Percentiles rank a stretch among this genome's conserved stretches.
Conservation (phyloP, 2,113 vertebrate species). For the Rhadina sibilatrix region DNA sequence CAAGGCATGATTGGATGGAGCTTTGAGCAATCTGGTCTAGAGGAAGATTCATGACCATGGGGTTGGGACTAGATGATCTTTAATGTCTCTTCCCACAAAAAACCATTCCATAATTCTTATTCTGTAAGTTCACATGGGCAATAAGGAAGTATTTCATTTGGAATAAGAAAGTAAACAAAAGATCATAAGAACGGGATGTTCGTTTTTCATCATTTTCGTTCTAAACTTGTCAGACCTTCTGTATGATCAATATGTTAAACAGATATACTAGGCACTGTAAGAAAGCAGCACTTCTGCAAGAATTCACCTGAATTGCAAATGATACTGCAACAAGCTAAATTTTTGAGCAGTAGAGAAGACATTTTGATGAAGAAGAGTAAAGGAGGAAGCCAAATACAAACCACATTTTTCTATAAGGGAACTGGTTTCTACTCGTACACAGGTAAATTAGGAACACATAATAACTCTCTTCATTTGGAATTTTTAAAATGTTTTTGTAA, state of each 20-base stretch:
- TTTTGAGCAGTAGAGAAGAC: not conserved
- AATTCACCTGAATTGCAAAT: conserved; percentile 24
- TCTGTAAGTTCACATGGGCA: not conserved
- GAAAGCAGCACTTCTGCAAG: not conserved
- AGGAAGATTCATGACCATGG: rapidly evolving
- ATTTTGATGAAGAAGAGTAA: not conserved
- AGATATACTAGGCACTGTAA: not conserved
- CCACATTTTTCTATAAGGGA: not conserved
- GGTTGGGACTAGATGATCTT: not conserved
- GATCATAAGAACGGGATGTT: not conserved
- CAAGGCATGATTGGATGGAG: not conserved
- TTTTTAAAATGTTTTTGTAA: not conserved
- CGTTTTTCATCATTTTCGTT: not conserved
- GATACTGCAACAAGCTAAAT: not conserved
- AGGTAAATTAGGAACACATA: not conserved
- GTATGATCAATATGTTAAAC: not conserved
- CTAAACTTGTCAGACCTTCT: not conserved
- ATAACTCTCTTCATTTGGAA: not conserved
- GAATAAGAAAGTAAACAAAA: not conserved
- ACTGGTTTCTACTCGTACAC: not conserved
- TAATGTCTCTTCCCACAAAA: not conserved
- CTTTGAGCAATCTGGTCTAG: not conserved
- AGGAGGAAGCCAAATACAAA: not conserved
- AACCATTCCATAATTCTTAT: not conserved
- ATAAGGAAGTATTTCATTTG: not conserved